Evolutionary conservation across 92 coral and sea anemone species (phyloP).

Genomic region (Siderastrea radians): DNA sequence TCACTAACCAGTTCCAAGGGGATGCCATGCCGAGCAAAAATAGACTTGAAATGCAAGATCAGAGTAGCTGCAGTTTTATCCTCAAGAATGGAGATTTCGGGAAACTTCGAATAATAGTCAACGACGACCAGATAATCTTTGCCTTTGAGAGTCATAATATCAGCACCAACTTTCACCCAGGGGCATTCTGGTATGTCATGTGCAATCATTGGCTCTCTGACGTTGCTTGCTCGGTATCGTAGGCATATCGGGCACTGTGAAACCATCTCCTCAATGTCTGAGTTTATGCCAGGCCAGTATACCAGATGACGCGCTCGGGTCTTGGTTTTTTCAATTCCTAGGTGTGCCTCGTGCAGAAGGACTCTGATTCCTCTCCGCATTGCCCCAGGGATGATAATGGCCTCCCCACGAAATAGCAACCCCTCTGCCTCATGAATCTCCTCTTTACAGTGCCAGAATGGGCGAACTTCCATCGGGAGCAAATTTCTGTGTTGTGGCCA

Average conservation of each 20-base stretch:
- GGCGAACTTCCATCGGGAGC: conserved; percentile 3
- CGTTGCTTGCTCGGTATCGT: neutral
- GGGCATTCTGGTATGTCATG: neutral
- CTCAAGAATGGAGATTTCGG: conserved; percentile 1
- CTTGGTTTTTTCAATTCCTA: conserved; percentile 10
- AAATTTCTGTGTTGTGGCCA: conserved; percentile 3
- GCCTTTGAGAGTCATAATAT: neutral
- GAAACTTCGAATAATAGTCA: conserved; percentile 10
- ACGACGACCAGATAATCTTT: neutral
- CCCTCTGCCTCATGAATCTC: conserved; percentile 5
- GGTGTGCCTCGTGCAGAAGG: conserved; percentile 16
- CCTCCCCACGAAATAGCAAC: neutral
- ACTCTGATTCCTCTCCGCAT: neutral
- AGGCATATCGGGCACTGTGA: neutral
- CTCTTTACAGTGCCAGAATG: neutral
- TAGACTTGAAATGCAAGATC: conserved; percentile 11
- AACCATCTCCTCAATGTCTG: conserved; percentile 6
- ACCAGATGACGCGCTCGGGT: neutral
- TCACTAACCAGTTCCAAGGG: conserved; percentile 8
- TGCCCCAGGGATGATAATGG: neutral
- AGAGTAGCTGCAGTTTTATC: conserved; percentile 6
- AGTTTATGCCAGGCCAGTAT: conserved; percentile 10
- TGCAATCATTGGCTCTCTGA: conserved; percentile 2
- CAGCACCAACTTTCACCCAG: neutral
- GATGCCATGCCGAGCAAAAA: conserved; percentile 24